A percentile compares a stretch with the other conserved stretches of the same genome.
Conservation (phyloP, 2,888 invertebrate species). For the Microctonus aethiopoides region DNA sequence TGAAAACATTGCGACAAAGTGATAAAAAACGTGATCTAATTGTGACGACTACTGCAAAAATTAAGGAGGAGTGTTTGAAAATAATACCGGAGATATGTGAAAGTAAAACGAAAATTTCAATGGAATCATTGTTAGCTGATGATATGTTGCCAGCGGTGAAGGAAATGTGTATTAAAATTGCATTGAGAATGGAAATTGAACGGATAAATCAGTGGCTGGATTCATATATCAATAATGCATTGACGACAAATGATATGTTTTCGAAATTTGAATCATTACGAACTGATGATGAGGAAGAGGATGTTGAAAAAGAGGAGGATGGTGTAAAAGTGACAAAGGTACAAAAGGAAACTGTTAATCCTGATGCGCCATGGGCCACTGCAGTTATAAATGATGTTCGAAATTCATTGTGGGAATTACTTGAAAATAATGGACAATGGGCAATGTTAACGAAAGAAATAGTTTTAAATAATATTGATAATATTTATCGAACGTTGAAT, state of each 20-base stretch:
- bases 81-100: conserved; percentile 53
- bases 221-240: conserved; percentile 63
- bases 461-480: conserved; percentile 46
- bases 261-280: conserved; percentile 33
- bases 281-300: conserved; percentile 22
- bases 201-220: conserved; percentile 72
- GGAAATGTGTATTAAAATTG: conserved; percentile 69
- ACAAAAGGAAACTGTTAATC: conserved; percentile 46
- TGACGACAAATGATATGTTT: conserved; percentile 56
- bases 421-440: conserved; percentile 52
- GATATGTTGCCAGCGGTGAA: conserved; percentile 69
- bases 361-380: conserved; percentile 51
- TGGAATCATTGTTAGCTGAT: conserved; percentile 69
- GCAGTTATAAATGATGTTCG: conserved; percentile 51
- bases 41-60: conserved; percentile 40
- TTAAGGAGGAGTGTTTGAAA: conserved; percentile 51
- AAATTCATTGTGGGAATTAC: conserved; percentile 54
- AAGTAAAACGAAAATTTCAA: conserved; percentile 51
- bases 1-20: conserved; percentile 18
- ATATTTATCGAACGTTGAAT: conserved; percentile 50
- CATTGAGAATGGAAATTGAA: conserved; percentile 68
- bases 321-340: neutral
- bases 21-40: conserved; percentile 9
- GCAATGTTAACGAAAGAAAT: conserved; percentile 41
- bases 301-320: conserved; percentile 28